phyloP scores from a whole-genome alignment of 1,140 invertebrate species.

The Caerostris extrusa region DNA sequence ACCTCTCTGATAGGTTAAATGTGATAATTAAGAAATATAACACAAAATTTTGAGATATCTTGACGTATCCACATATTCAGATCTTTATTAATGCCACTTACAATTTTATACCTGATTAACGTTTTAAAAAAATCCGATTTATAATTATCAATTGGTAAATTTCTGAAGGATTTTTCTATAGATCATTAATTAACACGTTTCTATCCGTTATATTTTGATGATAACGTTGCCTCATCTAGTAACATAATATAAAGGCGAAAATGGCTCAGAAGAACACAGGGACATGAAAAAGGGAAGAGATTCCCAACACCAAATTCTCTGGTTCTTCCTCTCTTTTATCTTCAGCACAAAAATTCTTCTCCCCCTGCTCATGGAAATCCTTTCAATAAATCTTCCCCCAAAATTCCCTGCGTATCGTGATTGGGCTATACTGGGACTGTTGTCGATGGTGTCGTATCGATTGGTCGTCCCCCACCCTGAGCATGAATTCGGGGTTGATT shows the following conservation, averaged over 20 bases:
- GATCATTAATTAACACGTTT: too few species aligned
- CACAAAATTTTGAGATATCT: too few species aligned
- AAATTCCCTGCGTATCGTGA: conserved; percentile 34
- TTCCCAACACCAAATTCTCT: not conserved
- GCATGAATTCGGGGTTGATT: conserved; percentile 57
- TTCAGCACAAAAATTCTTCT: not conserved
- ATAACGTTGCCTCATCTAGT: not conserved
- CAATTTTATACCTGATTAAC: too few species aligned
- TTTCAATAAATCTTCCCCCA: not conserved
- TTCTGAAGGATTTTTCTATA: too few species aligned
- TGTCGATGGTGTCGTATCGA: conserved; percentile 70
- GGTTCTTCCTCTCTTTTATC: conserved; percentile 20
- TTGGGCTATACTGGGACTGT: conserved; percentile 61
- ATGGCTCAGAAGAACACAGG: not conserved
- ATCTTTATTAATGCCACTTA: too few species aligned
- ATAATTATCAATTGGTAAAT: too few species aligned
- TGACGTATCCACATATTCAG: too few species aligned
- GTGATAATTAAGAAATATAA: too few species aligned
- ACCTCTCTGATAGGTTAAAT: too few species aligned
- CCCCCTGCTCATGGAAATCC: not conserved
- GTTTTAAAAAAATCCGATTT: too few species aligned
- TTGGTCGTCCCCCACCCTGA: conserved; percentile 45
- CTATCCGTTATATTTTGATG: not conserved
- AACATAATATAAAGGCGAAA: not conserved
- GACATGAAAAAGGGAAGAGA: not conserved